Evolutionary conservation across 2,888 invertebrate species (phyloP).

Genomic region (Stenchaetothrips biformis): DNA sequence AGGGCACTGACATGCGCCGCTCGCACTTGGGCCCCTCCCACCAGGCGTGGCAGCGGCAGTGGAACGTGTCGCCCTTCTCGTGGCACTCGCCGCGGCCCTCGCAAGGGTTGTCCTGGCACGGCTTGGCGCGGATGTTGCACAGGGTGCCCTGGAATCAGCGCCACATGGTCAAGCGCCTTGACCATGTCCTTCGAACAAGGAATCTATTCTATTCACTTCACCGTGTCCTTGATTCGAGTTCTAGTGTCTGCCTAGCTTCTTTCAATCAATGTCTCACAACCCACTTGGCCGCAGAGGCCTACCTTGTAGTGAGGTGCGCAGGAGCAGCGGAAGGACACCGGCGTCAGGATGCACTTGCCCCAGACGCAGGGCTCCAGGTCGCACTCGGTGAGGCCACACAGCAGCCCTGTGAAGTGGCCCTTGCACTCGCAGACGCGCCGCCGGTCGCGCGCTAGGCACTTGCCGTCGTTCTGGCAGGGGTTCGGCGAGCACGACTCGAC

Average conservation of each 20-base stretch:
- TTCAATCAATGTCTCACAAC: constrained; percentile 29
- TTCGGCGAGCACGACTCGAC: constrained; percentile 68
- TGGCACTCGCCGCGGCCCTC: constrained; percentile 69
- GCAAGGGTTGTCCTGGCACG: constrained; percentile 69
- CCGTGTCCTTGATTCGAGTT: too few relatives aligned
- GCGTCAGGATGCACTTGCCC: constrained; percentile 50
- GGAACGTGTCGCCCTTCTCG: constrained; percentile 58
- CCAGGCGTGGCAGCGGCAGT: constrained; percentile 70
- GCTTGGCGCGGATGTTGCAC: constrained; percentile 63
- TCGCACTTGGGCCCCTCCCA: constrained; percentile 69
- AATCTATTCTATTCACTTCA: background rate
- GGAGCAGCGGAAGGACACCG: constrained; percentile 53
- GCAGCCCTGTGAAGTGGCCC: constrained; percentile 68
- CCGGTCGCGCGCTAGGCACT: constrained; percentile 56
- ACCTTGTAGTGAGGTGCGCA: constrained; percentile 67
- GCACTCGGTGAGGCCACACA: constrained; percentile 71
- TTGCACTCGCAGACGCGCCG: constrained; percentile 58
- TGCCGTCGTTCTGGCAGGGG: constrained; percentile 67
- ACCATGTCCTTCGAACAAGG: background rate
- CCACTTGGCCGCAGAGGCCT: constrained; percentile 40
- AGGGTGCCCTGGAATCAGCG: background rate
- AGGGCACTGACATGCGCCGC: constrained; percentile 60
- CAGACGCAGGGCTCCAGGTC: constrained; percentile 59
- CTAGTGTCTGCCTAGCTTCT: too few relatives aligned
- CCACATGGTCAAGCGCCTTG: background rate